Evolutionary conservation across 2,113 vertebrate species (phyloP).

Genomic region (Macquaria ambigua): DNA sequence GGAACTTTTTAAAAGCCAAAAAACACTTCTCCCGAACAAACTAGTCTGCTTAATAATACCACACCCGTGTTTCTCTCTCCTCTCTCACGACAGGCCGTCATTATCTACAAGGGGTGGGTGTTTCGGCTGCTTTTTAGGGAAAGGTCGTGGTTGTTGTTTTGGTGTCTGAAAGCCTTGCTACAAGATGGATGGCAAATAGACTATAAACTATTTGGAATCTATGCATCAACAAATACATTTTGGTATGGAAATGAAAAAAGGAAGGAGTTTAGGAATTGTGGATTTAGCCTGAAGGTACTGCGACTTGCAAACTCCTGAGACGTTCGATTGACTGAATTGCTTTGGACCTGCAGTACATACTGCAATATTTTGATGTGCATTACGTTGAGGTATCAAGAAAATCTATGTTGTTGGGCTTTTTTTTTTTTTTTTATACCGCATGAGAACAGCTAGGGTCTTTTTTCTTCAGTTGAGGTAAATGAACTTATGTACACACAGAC

Average conservation of each 20-base stretch:
- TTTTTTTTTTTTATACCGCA: constrained; percentile 13
- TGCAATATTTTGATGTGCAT: constrained; percentile 56
- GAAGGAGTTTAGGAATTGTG: constrained; percentile 44
- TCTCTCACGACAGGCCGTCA: constrained; percentile 75
- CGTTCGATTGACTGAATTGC: constrained; percentile 37
- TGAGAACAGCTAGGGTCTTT: constrained; percentile 34
- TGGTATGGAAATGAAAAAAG: constrained; percentile 55
- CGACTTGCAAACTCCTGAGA: constrained; percentile 46
- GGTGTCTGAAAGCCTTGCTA: constrained; percentile 67
- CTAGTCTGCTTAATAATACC: constrained; percentile 82
- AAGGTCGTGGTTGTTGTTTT: constrained; percentile 74
- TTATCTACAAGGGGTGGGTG: constrained; percentile 76
- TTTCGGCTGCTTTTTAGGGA: constrained; percentile 72
- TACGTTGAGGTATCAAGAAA: constrained; percentile 50
- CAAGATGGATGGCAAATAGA: constrained; percentile 75
- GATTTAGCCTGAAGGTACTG: constrained; percentile 52
- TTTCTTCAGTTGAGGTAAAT: constrained; percentile 69
- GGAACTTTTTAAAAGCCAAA: constrained; percentile 84
- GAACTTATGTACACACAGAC: constrained; percentile 61
- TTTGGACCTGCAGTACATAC: constrained; percentile 42
- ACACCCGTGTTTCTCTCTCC: constrained; percentile 68
- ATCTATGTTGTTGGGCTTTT: constrained; percentile 28
- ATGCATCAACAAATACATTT: constrained; percentile 71
- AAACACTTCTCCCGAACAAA: constrained; percentile 81
- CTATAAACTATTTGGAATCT: constrained; percentile 71